A percentile compares a stretch with the other conserved stretches of the same genome.
Evolutionary conservation across 2,797 vertebrate species (phyloP).

Genomic region (Amblyraja radiata): DNA sequence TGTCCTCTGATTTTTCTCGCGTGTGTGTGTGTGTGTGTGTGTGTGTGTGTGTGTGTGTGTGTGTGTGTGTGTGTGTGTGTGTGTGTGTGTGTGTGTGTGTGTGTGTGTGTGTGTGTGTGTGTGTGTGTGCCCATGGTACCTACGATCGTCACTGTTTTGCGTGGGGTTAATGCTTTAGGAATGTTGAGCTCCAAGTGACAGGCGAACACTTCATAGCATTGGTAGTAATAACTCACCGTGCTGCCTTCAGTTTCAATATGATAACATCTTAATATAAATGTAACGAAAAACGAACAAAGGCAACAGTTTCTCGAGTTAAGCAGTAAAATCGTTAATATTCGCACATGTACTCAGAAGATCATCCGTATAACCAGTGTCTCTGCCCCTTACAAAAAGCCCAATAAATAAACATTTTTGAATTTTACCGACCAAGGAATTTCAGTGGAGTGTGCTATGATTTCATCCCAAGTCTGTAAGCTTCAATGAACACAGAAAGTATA

Average conservation of each 20-base stretch:
- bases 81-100: too few species aligned
- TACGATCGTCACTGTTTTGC: background rate
- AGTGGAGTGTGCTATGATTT: conserved; percentile 31
- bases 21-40: too few species aligned
- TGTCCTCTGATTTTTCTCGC: background rate
- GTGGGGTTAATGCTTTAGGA: background rate
- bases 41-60: background rate
- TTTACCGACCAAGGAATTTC: conserved; percentile 35
- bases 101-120: background rate
- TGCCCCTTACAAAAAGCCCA: conserved; percentile 22
- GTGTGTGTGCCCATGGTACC: background rate
- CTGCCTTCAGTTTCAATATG: conserved; percentile 8
- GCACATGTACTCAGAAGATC: conserved; percentile 17
- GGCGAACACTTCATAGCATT: background rate
- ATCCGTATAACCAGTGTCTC: conserved; percentile 28
- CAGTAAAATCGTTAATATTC: conserved; percentile 23
- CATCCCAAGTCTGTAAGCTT: conserved; percentile 32
- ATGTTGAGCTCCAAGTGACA: background rate
- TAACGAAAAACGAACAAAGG: conserved; percentile 23
- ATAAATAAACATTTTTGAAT: conserved; percentile 36
- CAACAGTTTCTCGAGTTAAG: conserved; percentile 9
- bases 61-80: background rate
- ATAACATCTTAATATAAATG: conserved; percentile 21
- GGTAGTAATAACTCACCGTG: background rate
- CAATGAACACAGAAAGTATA: conserved; percentile 38